A percentile compares a stretch with the other conserved stretches of the same genome.
These are phyloP conservation scores for Zosterops hypoxanthus DNA, from an alignment of 2,113 vertebrate genomes.

Conservation along the genomic window DNA sequence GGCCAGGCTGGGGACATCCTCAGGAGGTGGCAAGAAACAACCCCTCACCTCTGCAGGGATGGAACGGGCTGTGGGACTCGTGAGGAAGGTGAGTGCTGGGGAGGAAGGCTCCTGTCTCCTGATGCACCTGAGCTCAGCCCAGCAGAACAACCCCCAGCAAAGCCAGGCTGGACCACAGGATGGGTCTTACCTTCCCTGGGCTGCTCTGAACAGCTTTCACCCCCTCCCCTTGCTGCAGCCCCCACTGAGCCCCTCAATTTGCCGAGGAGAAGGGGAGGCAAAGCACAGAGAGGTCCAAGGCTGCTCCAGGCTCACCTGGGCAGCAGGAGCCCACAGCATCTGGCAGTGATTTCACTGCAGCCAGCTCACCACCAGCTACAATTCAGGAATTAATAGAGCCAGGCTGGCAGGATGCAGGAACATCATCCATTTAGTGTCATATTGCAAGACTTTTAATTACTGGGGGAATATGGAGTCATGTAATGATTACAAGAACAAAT, in stretches of 20 bases:
- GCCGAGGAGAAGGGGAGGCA: fast-evolving
- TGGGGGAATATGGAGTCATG: constrained; percentile 49
- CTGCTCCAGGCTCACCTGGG: not conserved
- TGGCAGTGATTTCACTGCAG: not conserved
- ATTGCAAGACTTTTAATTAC: constrained; percentile 48
- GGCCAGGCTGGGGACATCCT: not conserved
- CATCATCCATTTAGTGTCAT: constrained; percentile 38
- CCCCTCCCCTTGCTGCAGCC: not conserved
- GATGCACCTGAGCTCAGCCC: not conserved
- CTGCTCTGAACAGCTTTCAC: not conserved
- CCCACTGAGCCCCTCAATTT: not conserved
- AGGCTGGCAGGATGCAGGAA: constrained; percentile 40
- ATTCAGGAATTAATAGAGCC: constrained; percentile 30
- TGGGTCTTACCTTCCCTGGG: not conserved
- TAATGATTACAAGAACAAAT: constrained; percentile 65
- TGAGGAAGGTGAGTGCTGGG: not conserved
- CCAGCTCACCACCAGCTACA: not conserved
- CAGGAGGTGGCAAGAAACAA: not conserved
- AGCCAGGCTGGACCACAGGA: not conserved
- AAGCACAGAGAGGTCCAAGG: not conserved
- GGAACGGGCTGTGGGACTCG: not conserved
- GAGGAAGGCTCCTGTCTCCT: not conserved
- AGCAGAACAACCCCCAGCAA: not conserved
- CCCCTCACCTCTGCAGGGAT: not conserved
- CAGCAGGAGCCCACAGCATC: not conserved